phyloP scores from a whole-genome alignment of 1,140 invertebrate genomes.

The Tetraneura akinire region DNA sequence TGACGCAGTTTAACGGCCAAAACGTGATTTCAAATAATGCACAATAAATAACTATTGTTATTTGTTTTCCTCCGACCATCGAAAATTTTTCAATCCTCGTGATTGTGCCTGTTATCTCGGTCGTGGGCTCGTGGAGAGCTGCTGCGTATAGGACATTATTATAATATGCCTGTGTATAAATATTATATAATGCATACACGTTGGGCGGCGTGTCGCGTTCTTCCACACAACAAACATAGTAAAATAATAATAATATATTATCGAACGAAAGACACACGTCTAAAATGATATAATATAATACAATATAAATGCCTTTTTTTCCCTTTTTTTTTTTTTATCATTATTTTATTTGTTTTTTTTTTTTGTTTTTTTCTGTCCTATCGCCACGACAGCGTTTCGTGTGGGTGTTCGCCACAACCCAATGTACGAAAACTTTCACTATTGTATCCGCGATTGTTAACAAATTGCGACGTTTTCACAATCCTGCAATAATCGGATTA shows the following conservation, averaged over 20 bases:
- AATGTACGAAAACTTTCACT: constrained; percentile 35
- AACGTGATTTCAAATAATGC: constrained; percentile 30
- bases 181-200: constrained; percentile 1
- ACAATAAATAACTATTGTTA: constrained; percentile 24
- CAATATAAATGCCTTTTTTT: too few relatives aligned
- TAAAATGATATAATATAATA: too few relatives aligned
- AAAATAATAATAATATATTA: too few relatives aligned
- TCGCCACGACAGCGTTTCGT: background rate
- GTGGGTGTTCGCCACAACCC: constrained; percentile 15
- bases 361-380: background rate
- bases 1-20: too few relatives aligned
- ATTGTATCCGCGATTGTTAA: constrained; percentile 36
- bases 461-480: constrained; percentile 41
- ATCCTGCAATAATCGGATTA: constrained; percentile 4
- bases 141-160: background rate
- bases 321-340: too few relatives aligned
- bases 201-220: background rate
- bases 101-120: constrained; percentile 24
- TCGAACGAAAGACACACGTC: too few relatives aligned
- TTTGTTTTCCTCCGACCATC: background rate
- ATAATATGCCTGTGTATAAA: background rate
- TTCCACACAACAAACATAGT: background rate
- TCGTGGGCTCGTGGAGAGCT: constrained; percentile 9
- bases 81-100: background rate
- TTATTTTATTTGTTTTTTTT: constrained; percentile 1